Percentiles rank a stretch among this genome's conserved stretches.
Conservation (phyloP, 1,140 invertebrate species). For the Rhopalosiphum padi region DNA sequence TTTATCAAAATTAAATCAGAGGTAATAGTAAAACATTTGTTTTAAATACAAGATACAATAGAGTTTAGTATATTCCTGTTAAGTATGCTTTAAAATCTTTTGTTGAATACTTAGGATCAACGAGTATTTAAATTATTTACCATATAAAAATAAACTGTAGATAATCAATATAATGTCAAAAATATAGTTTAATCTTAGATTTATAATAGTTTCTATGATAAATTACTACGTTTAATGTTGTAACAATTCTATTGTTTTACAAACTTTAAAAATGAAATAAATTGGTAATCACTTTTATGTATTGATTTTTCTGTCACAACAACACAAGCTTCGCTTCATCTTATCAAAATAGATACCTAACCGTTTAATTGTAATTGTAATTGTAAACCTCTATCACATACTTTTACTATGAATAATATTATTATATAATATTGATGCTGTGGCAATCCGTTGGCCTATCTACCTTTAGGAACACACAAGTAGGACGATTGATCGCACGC, state of each 20-base stretch:
- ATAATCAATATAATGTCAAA: not conserved
- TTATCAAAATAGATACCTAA: not conserved
- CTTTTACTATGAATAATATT: not conserved
- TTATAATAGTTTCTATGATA: not conserved
- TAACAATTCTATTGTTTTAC: not conserved
- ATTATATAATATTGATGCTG: not conserved
- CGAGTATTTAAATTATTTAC: not conserved
- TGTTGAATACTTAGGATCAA: not conserved
- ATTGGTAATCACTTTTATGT: not conserved
- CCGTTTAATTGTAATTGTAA: not conserved
- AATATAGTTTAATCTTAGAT: not conserved
- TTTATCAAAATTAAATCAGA: not conserved
- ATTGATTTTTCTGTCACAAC: not conserved
- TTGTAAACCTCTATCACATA: not conserved
- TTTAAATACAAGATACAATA: not conserved
- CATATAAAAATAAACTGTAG: not conserved
- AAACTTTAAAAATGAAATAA: not conserved
- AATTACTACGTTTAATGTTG: not conserved
- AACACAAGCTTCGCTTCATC: not conserved
- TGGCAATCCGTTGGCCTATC: not conserved
- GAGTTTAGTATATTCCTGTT: not conserved
- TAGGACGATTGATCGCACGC: not conserved
- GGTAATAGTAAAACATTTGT: not conserved
- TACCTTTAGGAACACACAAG: not conserved
- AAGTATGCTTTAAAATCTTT: not conserved